A percentile compares a stretch with the other conserved stretches of the same genome.
Evolutionary conservation across 2,797 vertebrate genomes (phyloP).

Genomic region (Lepidocolaptes lacrymiger): DNA sequence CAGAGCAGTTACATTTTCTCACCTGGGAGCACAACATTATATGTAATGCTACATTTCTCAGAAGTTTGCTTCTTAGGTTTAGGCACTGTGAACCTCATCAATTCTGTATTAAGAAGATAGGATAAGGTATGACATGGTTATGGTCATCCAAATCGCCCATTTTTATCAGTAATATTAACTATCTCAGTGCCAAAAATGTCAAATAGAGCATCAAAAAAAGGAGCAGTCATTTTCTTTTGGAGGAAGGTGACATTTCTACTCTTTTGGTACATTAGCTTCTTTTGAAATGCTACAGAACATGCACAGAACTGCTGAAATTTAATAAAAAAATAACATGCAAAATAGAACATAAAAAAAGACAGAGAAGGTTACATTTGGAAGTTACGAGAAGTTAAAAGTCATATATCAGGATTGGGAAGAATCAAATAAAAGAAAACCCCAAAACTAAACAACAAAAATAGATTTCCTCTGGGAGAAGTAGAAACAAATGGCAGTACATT

Average conservation of each 20-base stretch:
- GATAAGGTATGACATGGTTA: background rate
- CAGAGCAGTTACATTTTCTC: background rate
- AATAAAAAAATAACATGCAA: background rate
- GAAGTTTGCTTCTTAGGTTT: background rate
- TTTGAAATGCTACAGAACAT: conserved; percentile 20
- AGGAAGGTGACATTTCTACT: conserved; percentile 26
- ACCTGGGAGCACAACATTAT: background rate
- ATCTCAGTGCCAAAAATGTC: background rate
- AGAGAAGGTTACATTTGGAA: background rate
- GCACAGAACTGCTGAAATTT: background rate
- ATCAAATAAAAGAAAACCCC: background rate
- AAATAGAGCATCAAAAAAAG: background rate
- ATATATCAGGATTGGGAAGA: background rate
- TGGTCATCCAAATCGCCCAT: background rate
- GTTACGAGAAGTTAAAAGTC: background rate
- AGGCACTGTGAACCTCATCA: background rate
- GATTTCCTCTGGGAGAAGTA: background rate
- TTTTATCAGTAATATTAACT: background rate
- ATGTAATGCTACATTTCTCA: background rate
- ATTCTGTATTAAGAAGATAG: background rate
- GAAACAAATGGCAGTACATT: background rate
- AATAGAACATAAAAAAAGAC: background rate
- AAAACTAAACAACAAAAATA: background rate
- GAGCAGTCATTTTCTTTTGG: background rate
- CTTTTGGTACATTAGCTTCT: background rate